Conservation (phyloP, 2,113 vertebrate species). For the Chrysemys picta region DNA sequence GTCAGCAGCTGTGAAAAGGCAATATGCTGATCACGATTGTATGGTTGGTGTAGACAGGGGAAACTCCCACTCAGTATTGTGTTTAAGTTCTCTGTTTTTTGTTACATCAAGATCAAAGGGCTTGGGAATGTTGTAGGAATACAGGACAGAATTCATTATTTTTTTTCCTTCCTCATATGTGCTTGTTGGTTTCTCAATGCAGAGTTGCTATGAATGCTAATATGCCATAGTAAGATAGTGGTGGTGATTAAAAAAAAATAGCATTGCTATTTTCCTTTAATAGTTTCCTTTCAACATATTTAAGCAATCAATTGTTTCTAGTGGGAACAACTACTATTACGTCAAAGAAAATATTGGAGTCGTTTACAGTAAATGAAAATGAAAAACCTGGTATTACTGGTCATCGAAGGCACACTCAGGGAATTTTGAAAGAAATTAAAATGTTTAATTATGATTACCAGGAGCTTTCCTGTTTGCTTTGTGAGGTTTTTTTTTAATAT, state of each 20-base stretch:
- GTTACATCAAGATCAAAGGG: background rate
- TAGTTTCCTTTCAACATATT: slow-evolving; percentile 5
- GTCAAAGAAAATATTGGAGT: slow-evolving; percentile 8
- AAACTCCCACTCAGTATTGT: fast-evolving
- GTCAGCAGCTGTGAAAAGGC: background rate
- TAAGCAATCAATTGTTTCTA: slow-evolving; percentile 24
- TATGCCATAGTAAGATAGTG: background rate
- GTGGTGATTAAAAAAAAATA: background rate
- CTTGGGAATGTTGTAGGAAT: background rate
- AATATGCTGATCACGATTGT: fast-evolving
- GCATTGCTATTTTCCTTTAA: slow-evolving; percentile 1
- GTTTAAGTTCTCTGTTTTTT: background rate
- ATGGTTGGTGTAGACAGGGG: background rate
- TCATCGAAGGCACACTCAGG: background rate
- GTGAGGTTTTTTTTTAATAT: background rate
- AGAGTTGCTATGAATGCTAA: background rate
- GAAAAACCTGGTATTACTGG: background rate
- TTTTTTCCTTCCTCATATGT: background rate
- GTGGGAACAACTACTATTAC: background rate
- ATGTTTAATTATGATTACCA: slow-evolving; percentile 48
- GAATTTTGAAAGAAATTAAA: slow-evolving; percentile 4
- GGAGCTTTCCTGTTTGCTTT: slow-evolving; percentile 4
- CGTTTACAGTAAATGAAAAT: slow-evolving; percentile 24
- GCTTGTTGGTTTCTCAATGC: fast-evolving
- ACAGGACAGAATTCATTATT: background rate